phyloP scores from a whole-genome alignment of 2,797 vertebrate species.

The Graptemys geographica region DNA sequence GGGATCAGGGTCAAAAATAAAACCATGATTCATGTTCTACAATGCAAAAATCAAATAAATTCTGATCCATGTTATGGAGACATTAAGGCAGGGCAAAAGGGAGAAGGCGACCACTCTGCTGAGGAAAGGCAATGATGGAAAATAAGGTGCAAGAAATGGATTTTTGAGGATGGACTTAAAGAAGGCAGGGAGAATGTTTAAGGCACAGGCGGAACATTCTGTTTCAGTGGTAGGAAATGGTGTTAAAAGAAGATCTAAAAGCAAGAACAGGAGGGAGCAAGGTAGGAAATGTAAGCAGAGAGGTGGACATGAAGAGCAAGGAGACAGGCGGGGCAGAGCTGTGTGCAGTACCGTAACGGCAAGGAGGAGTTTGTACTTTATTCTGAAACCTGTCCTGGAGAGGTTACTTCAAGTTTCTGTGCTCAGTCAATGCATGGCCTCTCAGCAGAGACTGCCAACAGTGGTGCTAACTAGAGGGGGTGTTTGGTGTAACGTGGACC shows the following conservation, averaged over 20 bases:
- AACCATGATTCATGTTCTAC: not conserved
- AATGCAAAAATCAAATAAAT: conserved; percentile 25
- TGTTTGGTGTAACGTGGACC: not conserved
- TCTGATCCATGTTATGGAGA: conserved; percentile 43
- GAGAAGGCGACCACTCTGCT: not conserved
- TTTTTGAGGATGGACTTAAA: not conserved
- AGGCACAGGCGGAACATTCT: not conserved
- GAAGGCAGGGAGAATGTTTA: not conserved
- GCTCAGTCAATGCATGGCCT: not conserved
- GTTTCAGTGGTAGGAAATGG: not conserved
- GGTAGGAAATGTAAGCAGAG: not conserved
- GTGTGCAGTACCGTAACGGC: not conserved
- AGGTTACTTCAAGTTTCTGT: not conserved
- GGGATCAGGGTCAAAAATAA: not conserved
- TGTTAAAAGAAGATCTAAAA: not conserved
- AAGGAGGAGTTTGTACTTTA: not conserved
- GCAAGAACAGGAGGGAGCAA: not conserved
- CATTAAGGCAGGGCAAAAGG: not conserved
- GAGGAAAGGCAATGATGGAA: not conserved
- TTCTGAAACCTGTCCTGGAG: not conserved
- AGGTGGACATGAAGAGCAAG: not conserved
- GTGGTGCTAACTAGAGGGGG: not conserved
- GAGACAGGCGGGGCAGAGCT: not conserved
- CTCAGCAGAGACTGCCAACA: not conserved
- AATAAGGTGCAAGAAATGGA: fast-evolving